Percentiles rank a stretch among this genome's conserved stretches.
Evolutionary conservation across 1,140 invertebrate species (phyloP).

Genomic region (Heliconius nattereri): DNA sequence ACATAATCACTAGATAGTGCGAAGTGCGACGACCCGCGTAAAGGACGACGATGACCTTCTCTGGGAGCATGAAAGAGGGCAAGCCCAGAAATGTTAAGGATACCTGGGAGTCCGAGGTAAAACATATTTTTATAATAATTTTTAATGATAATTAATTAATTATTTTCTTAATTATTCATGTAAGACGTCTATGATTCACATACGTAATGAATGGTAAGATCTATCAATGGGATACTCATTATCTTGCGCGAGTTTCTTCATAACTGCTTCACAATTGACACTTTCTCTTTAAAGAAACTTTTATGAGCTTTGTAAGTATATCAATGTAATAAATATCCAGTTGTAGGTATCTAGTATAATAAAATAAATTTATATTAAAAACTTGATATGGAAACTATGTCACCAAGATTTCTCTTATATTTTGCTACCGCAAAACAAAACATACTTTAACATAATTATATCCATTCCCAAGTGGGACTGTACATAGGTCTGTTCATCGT

Average conservation of each 20-base stretch:
- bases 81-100: constrained; percentile 68
- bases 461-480: too few relatives aligned
- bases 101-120: constrained; percentile 75
- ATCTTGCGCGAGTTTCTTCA: constrained; percentile 55
- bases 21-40: constrained; percentile 56
- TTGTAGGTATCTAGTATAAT: neutral
- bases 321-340: neutral
- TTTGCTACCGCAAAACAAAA: neutral
- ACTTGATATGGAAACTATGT: neutral
- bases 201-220: constrained; percentile 54
- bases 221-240: constrained; percentile 56
- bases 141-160: neutral
- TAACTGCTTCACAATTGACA: constrained; percentile 43
- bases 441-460: neutral
- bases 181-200: constrained; percentile 56
- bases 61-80: constrained; percentile 74
- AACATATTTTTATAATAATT: constrained; percentile 32
- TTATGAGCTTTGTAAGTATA: constrained; percentile 19
- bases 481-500: too few relatives aligned
- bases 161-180: constrained; percentile 47
- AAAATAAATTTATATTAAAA: neutral
- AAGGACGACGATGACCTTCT: constrained; percentile 69
- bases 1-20: constrained; percentile 42
- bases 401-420: constrained; percentile 8
- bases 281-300: constrained; percentile 54